Evolutionary conservation across 2,113 vertebrate genomes (phyloP).

Genomic region (Rhizomys pruinosus): DNA sequence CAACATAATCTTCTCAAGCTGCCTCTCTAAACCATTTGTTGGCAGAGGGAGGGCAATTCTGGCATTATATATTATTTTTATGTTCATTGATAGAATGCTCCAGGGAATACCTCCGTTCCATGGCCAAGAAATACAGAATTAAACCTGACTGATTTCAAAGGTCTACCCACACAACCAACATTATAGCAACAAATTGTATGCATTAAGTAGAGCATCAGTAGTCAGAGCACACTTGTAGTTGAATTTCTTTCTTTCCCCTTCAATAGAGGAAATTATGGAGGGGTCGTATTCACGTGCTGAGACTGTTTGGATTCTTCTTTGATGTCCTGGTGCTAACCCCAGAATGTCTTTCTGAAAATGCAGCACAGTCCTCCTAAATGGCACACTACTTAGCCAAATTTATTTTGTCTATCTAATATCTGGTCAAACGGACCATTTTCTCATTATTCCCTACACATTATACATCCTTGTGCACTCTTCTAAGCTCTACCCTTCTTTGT

Average conservation of each 20-base stretch:
- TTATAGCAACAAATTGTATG: background rate
- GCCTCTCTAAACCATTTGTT: background rate
- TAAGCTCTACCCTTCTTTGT: background rate
- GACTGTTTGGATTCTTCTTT: background rate
- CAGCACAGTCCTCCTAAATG: background rate
- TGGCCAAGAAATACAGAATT: background rate
- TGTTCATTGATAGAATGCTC: background rate
- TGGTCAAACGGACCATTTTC: background rate
- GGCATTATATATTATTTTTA: background rate
- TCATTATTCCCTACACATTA: background rate
- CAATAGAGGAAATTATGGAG: background rate
- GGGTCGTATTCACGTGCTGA: background rate
- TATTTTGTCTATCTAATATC: background rate
- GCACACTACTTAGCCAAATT: background rate
- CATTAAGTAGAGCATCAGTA: no score
- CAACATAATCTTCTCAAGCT: background rate
- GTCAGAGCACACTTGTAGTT: background rate
- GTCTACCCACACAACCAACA: background rate
- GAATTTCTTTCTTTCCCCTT: background rate
- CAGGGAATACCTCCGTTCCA: background rate
- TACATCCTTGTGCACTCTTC: background rate
- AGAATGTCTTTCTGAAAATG: background rate
- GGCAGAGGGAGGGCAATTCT: background rate
- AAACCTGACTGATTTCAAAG: background rate
- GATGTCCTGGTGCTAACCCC: background rate